Base-by-base conservation (phyloP, 2,113 vertebrate species). In the Theristicus caerulescens region DNA sequence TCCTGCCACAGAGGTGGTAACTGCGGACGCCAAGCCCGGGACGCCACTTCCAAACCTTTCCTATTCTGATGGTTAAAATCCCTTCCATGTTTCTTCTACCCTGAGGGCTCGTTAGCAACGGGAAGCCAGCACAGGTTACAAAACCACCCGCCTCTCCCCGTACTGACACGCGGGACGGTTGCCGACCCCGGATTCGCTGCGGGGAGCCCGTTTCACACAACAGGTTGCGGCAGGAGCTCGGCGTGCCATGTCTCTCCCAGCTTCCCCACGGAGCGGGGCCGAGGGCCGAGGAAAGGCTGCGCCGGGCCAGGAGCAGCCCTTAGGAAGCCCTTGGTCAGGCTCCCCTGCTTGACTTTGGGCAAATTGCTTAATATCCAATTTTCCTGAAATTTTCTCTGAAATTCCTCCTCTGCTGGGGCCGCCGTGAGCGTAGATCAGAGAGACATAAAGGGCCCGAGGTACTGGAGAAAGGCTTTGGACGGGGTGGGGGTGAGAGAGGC, bases 341-440 rank as follows among this genome's bases (percentile, higher is more conserved):
- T 55, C 18, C 12, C 8, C 26, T 6, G 71, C 44, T 46, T 2
- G 0, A 3, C 42, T 5, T 5, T 0, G 55, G 26, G 26, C 32
- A n/a, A 22, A 19, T 18, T 17, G 52, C 16, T 72, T 25, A 31
- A 5, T 9, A 7, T 7, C 19, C 19, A 10, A 1, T 46, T 88
- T 79, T 31, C 13, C n/a, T 4, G 0, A 38, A 38, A 38, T 38
- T 10, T 62, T 42, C 20, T 25, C 51, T 46, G 51, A 55, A 65
- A 59, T 19, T 15, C 47, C 65, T 49, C 24, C 7, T 40, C 7
- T 57, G 26, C 34, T 3, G 7, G 29, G 13, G 38, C 29, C 74
- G 38, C 47, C 16, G 17, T 10, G 25, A n/a, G 29, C 0, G 0
- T 4, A 9, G 52, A 44, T 47, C n/a, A 40, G 6, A 0, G 2